Base-by-base conservation (phyloP, 2,113 vertebrate genomes). In the Passer montanus region DNA sequence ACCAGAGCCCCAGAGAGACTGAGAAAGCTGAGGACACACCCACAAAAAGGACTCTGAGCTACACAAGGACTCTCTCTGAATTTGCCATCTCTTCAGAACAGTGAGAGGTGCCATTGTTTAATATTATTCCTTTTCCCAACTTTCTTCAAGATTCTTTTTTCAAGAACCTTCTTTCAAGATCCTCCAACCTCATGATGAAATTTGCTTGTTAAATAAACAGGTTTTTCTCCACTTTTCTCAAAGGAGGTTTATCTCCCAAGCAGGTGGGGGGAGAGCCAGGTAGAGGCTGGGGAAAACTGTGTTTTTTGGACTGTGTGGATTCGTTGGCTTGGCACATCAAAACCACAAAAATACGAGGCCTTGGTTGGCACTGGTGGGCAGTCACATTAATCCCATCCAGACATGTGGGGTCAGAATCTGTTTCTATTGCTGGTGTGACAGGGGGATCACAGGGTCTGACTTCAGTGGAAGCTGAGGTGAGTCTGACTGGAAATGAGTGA, bases 61-160 rank as follows among this genome's bases (percentile, higher is more conserved):
- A 53, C 37, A 41, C 24, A 41, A 33, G 15, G 28, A 41, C 5
- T 41, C 35, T 37, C 35, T 52, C 17, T 43, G 16, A 19, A 43
- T 33, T 43, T 43, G 7, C 7, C 30, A 33, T 55, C 16, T 55
- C 50, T 72, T 24, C 28, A 53, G 37, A 72, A 33, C 9, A 41
- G 13, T 0, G 0, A 55, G 22, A 26, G 7, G 30, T 43, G 18
- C 22, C 9, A 19, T 18, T 55, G 31, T 33, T 55, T 14, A 26
- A 41, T 50, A 33, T 53, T 13, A 31, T 53, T 41, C 3, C 8
- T 23, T 24, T 31, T 41, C 5, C 11, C 17, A 53, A 19, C 18
- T 9, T 21, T 46, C 19, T 46, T 46, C 18, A 46, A 46, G 18
- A 46, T 46, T 46, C 18, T 46, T 46, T 46, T 46, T 46, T 46